Evolutionary conservation across 2,888 invertebrate species (phyloP).

Genomic region (Pseudeuparius sepicola): DNA sequence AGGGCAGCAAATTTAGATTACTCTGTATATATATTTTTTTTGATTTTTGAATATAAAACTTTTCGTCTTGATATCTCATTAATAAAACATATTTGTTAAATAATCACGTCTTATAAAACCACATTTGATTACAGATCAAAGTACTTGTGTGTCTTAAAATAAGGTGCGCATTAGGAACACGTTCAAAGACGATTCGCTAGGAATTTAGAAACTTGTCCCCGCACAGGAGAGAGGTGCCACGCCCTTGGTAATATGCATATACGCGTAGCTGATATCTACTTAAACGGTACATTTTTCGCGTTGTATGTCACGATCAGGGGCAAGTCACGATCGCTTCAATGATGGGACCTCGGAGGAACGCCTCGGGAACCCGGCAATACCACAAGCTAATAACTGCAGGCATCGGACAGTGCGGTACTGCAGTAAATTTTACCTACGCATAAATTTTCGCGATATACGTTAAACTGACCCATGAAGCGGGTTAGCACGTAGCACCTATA

Average conservation of each 20-base stretch:
- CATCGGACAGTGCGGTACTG: conserved; percentile 27
- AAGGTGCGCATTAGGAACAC: too few relatives aligned
- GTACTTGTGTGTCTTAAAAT: too few relatives aligned
- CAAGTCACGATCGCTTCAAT: conserved; percentile 36
- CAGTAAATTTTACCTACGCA: conserved; percentile 20
- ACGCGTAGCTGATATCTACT: conserved; percentile 34
- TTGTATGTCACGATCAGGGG: conserved; percentile 36
- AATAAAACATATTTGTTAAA: conserved; percentile 1
- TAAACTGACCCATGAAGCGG: too few relatives aligned
- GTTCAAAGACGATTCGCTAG: too few relatives aligned
- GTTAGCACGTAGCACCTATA: too few relatives aligned
- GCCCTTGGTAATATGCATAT: conserved; percentile 29
- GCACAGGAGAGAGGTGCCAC: conserved; percentile 4
- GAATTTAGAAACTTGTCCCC: too few relatives aligned
- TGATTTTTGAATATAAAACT: too few relatives aligned
- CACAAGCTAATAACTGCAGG: conserved; percentile 33
- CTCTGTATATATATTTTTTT: too few relatives aligned
- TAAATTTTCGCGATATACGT: too few relatives aligned
- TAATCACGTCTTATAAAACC: conserved; percentile 1
- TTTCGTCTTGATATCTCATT: conserved; percentile 20
- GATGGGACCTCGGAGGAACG: conserved; percentile 32
- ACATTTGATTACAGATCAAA: background rate
- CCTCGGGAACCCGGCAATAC: conserved; percentile 33
- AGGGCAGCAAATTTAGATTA: too few relatives aligned
- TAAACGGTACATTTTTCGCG: conserved; percentile 32